Conservation (phyloP, 2,888 invertebrate genomes). For the Bhutanitis thaidina region DNA sequence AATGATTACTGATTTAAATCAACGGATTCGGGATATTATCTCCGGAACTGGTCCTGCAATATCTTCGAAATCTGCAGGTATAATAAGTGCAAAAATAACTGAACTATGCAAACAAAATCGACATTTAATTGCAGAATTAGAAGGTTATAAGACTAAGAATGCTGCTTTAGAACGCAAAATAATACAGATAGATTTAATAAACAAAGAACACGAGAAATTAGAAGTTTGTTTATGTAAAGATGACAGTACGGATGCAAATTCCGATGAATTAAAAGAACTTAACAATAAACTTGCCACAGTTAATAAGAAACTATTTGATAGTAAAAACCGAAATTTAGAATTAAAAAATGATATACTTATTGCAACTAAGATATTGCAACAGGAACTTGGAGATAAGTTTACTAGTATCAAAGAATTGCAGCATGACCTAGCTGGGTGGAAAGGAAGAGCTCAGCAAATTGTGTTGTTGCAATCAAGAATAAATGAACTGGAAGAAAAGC, state of each 20-base stretch:
- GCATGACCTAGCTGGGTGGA: conserved; percentile 82
- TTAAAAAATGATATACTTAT: conserved; percentile 85
- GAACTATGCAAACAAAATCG: conserved; percentile 84
- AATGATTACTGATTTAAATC: conserved; percentile 61
- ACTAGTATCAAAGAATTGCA: conserved; percentile 81
- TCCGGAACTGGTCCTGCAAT: conserved; percentile 65
- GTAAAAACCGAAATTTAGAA: conserved; percentile 83
- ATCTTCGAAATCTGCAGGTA: conserved; percentile 71
- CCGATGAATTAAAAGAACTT: conserved; percentile 78
- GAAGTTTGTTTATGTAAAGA: conserved; percentile 63
- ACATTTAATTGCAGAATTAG: conserved; percentile 82
- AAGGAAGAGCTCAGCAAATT: conserved; percentile 89
- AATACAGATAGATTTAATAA: conserved; percentile 59
- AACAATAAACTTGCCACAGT: conserved; percentile 80
- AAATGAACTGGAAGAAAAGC: conserved; percentile 82
- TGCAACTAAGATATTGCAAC: conserved; percentile 86
- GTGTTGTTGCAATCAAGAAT: conserved; percentile 84
- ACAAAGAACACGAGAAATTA: conserved; percentile 54
- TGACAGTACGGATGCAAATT: conserved; percentile 58
- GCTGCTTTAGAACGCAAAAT: conserved; percentile 74
- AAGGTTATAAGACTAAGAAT: conserved; percentile 80
- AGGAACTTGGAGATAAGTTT: conserved; percentile 87
- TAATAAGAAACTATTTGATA: conserved; percentile 83
- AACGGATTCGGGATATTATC: conserved; percentile 74
- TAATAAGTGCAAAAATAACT: conserved; percentile 82